Conservation (phyloP, 1,140 invertebrate species). For the Paramacrobiotus metropolitanus region DNA sequence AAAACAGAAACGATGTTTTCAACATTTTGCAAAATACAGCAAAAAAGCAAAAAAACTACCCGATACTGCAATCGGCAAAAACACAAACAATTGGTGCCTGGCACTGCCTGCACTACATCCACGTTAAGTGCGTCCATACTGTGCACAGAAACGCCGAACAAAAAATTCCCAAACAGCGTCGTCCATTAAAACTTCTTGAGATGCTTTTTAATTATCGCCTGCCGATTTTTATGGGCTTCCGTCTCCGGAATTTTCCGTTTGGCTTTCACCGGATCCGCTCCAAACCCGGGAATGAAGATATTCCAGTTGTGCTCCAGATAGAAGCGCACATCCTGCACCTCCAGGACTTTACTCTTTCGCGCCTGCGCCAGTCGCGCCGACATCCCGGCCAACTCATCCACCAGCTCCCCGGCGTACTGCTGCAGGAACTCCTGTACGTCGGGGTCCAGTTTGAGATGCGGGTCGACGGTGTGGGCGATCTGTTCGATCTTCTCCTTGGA, state of each 20-base stretch:
- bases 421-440: conserved; percentile 3
- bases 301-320: conserved; percentile 5
- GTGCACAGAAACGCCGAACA: too few species aligned
- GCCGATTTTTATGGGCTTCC: conserved; percentile 1
- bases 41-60: too few species aligned
- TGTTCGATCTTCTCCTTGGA: neutral
- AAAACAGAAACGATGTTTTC: too few species aligned
- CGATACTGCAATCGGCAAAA: too few species aligned
- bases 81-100: too few species aligned
- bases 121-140: too few species aligned
- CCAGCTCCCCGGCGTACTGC: neutral
- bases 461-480: neutral
- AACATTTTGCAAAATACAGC: too few species aligned
- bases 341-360: neutral
- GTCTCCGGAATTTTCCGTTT: neutral
- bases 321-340: neutral
- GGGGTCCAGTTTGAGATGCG: neutral
- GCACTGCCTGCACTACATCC: too few species aligned
- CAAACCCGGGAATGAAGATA: neutral
- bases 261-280: neutral
- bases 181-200: neutral
- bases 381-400: neutral
- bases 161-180: too few species aligned
- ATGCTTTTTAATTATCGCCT: conserved; percentile 2
- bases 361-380: neutral